Evolutionary conservation across 2,113 vertebrate genomes (phyloP).

Genomic region (Eupsittula cactorum): DNA sequence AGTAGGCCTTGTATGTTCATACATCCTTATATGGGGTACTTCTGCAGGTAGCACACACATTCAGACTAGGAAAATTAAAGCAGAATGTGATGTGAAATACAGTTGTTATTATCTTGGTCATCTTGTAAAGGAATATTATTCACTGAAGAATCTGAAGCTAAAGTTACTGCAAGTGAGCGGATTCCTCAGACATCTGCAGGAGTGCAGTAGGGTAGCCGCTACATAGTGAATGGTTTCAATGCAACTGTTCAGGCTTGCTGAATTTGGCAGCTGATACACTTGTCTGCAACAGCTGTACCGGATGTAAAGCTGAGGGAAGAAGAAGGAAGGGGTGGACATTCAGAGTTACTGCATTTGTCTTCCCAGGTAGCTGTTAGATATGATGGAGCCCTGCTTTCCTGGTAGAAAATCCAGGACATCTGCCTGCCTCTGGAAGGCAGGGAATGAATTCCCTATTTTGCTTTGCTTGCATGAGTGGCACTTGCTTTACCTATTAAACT

Average conservation of each 20-base stretch:
- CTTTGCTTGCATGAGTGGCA: neutral
- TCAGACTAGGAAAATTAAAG: neutral
- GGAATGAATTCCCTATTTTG: neutral
- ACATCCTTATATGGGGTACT: neutral
- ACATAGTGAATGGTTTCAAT: neutral
- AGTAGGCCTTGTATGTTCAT: neutral
- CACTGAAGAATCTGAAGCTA: neutral
- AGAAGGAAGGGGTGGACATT: neutral
- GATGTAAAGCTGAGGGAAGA: neutral
- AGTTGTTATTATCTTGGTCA: neutral
- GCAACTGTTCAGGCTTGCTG: neutral
- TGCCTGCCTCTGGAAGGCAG: neutral
- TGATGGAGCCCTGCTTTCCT: neutral
- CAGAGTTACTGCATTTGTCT: neutral
- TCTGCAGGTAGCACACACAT: neutral
- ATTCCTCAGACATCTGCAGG: neutral
- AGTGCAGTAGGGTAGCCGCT: neutral
- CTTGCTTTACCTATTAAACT: neutral
- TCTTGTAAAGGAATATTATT: neutral
- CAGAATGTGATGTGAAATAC: neutral
- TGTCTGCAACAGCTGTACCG: neutral
- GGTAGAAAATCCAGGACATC: too few species aligned
- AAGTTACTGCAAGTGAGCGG: neutral
- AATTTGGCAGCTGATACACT: accelerated
- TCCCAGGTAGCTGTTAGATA: neutral